Evolutionary conservation across 2,888 invertebrate species (phyloP).

Genomic region (Melikaiella ostensackeni): DNA sequence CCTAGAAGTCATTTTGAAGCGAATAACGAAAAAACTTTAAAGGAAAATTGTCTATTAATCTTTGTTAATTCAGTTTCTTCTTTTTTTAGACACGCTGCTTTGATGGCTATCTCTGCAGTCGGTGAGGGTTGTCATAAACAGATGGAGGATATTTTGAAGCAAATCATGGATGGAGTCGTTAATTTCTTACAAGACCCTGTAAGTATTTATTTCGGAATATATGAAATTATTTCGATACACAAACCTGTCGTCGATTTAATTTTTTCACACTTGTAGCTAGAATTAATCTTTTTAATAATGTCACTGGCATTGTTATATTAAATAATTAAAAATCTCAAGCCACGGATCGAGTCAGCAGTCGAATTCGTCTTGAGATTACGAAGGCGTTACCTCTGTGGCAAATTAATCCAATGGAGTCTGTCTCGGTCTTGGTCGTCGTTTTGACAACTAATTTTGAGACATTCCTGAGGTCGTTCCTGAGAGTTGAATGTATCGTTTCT

Average conservation of each 20-base stretch:
- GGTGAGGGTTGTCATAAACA: slow-evolving; percentile 99
- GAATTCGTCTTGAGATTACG: slow-evolving; percentile 56
- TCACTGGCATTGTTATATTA: neutral
- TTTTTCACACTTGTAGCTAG: neutral
- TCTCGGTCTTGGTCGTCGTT: slow-evolving; percentile 61
- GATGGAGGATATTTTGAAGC: slow-evolving; percentile 96
- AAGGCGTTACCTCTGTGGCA: slow-evolving; percentile 70
- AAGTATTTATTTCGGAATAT: slow-evolving; percentile 69
- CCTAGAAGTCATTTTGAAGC: neutral
- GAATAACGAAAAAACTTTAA: neutral
- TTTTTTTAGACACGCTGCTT: slow-evolving; percentile 88
- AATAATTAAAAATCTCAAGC: slow-evolving; percentile 42
- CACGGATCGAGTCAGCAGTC: slow-evolving; percentile 70
- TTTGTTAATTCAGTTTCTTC: neutral
- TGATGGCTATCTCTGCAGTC: slow-evolving; percentile 99
- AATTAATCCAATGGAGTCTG: slow-evolving; percentile 60
- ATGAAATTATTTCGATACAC: slow-evolving; percentile 17
- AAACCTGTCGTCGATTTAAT: neutral
- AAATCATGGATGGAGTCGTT: slow-evolving; percentile 94
- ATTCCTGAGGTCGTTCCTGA: slow-evolving; percentile 59
- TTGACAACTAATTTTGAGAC: slow-evolving; percentile 60
- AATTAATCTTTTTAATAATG: neutral
- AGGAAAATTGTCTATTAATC: neutral
- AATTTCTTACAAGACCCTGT: slow-evolving; percentile 91
- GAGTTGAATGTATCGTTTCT: slow-evolving; percentile 57